A percentile compares a stretch with the other conserved stretches of the same genome.
These are phyloP conservation scores for Atrina japonica DNA, from an alignment of 2,888 invertebrate genomes.

Conservation along the genomic window DNA sequence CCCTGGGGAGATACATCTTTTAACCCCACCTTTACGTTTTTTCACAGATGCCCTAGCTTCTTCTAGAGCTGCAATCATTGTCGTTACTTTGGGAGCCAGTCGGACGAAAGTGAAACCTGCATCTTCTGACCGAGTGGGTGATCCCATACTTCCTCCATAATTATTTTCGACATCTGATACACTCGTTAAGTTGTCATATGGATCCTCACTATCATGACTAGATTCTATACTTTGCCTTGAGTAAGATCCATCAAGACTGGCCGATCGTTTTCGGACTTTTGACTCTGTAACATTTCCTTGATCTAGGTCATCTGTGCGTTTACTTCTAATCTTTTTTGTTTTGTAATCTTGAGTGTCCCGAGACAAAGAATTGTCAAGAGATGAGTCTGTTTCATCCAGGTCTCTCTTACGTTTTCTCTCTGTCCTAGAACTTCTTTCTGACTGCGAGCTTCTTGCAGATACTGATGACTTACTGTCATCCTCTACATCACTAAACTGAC, in stretches of 20 bases:
- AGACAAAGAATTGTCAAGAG: neutral
- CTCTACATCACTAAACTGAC: too few species aligned
- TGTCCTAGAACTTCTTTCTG: neutral
- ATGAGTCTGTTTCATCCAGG: constrained; percentile 1
- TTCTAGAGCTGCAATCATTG: constrained; percentile 41
- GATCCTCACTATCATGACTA: constrained; percentile 7
- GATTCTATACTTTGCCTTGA: neutral
- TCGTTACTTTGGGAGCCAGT: constrained; percentile 29
- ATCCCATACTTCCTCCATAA: constrained; percentile 8
- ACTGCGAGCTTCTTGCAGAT: neutral
- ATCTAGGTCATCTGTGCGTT: neutral
- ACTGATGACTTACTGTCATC: too few species aligned
- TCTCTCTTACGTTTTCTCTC: constrained; percentile 14
- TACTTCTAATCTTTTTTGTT: too few species aligned
- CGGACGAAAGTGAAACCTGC: neutral
- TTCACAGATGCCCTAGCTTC: constrained; percentile 39
- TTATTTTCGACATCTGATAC: constrained; percentile 23
- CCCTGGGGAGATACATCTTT: constrained; percentile 21
- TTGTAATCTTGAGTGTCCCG: neutral
- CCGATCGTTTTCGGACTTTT: constrained; percentile 3
- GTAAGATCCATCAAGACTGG: constrained; percentile 13
- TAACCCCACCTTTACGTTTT: constrained; percentile 8
- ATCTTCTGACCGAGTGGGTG: constrained; percentile 15
- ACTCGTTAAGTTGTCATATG: constrained; percentile 21
- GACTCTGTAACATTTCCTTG: neutral